phyloP scores from a whole-genome alignment of 2,113 vertebrate genomes.

The Melanotaenia duboulayi region DNA sequence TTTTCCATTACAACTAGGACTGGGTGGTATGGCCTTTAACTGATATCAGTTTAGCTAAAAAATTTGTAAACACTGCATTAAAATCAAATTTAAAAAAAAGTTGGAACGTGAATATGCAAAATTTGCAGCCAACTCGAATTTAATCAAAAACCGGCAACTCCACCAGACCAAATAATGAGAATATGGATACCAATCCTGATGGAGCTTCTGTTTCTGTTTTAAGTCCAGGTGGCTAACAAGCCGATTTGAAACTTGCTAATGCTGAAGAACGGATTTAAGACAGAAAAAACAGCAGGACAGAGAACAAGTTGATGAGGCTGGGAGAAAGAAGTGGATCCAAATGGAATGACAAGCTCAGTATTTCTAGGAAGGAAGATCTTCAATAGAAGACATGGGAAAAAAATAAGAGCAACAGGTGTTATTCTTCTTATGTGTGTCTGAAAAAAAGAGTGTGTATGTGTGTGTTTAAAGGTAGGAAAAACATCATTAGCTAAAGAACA shows the following conservation, averaged over 20 bases:
- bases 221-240: conserved; percentile 44
- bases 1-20: conserved; percentile 8
- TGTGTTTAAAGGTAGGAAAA: conserved; percentile 24
- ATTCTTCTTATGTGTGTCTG: neutral
- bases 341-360: conserved; percentile 4
- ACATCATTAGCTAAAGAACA: conserved; percentile 57
- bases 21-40: too few relatives aligned
- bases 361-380: neutral
- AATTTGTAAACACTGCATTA: conserved; percentile 20
- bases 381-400: neutral
- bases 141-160: conserved; percentile 20
- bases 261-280: conserved; percentile 12
- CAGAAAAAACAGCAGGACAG: neutral
- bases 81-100: conserved; percentile 37
- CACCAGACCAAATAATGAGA: conserved; percentile 22
- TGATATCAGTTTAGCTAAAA: too few relatives aligned
- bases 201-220: conserved; percentile 35
- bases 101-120: conserved; percentile 5
- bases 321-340: conserved; percentile 2
- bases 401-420: neutral
- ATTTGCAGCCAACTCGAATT: conserved; percentile 37
- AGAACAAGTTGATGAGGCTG: neutral
- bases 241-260: conserved; percentile 33
- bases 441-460: neutral
- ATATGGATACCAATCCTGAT: conserved; percentile 46